phyloP scores from a whole-genome alignment of 2,113 vertebrate species.

The Genyomyrus donnyi region DNA sequence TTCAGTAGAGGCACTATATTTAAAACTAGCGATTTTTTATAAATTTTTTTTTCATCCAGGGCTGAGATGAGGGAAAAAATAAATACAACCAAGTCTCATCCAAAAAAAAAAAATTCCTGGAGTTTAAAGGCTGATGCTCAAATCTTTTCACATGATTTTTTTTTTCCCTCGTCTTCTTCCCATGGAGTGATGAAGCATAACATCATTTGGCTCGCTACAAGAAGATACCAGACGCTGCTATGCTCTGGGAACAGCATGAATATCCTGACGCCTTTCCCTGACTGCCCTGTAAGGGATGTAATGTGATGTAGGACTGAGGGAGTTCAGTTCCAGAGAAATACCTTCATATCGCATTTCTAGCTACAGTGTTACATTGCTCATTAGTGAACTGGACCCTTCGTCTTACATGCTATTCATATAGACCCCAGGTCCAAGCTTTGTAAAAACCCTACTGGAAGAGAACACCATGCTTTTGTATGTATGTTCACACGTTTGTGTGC shows the following conservation, averaged over 20 bases:
- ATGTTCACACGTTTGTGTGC: neutral
- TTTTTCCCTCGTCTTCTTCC: constrained; percentile 12
- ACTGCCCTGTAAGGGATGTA: neutral
- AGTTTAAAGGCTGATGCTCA: constrained; percentile 29
- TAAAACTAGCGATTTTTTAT: constrained; percentile 20
- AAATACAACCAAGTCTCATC: constrained; percentile 27
- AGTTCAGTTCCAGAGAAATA: neutral
- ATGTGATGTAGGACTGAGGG: neutral
- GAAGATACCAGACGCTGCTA: neutral
- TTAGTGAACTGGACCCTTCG: neutral
- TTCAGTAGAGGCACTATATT: constrained; percentile 37
- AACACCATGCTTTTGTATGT: neutral
- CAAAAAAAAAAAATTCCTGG: constrained; percentile 20
- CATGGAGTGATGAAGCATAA: constrained; percentile 1
- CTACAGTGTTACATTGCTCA: neutral
- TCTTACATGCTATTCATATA: neutral
- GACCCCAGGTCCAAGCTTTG: neutral
- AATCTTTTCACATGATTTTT: constrained; percentile 19
- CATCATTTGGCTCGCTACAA: neutral
- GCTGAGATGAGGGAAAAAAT: neutral
- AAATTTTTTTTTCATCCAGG: constrained; percentile 32
- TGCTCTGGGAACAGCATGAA: neutral
- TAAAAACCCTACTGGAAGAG: neutral
- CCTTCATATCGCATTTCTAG: neutral
- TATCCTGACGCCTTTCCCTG: neutral